Conservation (phyloP, 2,113 vertebrate genomes). For the Petrocephalus microphthalmus region DNA sequence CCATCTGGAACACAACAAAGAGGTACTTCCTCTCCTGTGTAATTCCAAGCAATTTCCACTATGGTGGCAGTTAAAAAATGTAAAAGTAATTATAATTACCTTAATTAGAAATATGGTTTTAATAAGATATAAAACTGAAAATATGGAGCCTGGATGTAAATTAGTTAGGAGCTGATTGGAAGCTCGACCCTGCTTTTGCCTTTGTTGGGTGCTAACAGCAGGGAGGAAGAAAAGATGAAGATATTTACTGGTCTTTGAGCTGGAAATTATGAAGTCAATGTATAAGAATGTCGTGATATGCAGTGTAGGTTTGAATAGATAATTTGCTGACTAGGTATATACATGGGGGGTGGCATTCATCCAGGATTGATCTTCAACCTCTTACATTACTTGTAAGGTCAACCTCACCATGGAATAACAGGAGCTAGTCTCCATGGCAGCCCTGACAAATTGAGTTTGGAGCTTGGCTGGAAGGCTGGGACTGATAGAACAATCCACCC, state of each 20-base stretch:
- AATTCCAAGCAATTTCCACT: not conserved
- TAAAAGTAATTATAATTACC: not conserved
- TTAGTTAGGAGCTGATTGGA: not conserved
- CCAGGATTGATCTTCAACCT: conserved; percentile 10
- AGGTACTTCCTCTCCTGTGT: conserved; percentile 21
- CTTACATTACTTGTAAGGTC: conserved; percentile 4
- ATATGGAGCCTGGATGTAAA: not conserved
- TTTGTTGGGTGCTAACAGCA: conserved; percentile 7
- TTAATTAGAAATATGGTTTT: conserved; percentile 6
- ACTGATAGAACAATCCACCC: conserved; percentile 21
- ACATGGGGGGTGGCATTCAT: not conserved
- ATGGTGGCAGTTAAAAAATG: not conserved
- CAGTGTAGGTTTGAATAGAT: not conserved
- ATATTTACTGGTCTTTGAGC: not conserved
- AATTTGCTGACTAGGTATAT: not conserved
- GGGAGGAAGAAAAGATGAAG: not conserved
- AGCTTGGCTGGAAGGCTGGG: conserved; percentile 12
- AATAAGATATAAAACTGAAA: conserved; percentile 24
- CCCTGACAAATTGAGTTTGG: not conserved
- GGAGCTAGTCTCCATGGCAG: not conserved
- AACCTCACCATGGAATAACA: not conserved
- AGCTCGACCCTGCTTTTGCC: not conserved
- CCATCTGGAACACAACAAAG: conserved; percentile 18
- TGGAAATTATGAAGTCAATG: not conserved
- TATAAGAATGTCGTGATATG: not conserved